These are phyloP conservation scores for Anthopleura xanthogrammica DNA, from an alignment of 92 coral and sea anemone species.

Conservation along the genomic window DNA sequence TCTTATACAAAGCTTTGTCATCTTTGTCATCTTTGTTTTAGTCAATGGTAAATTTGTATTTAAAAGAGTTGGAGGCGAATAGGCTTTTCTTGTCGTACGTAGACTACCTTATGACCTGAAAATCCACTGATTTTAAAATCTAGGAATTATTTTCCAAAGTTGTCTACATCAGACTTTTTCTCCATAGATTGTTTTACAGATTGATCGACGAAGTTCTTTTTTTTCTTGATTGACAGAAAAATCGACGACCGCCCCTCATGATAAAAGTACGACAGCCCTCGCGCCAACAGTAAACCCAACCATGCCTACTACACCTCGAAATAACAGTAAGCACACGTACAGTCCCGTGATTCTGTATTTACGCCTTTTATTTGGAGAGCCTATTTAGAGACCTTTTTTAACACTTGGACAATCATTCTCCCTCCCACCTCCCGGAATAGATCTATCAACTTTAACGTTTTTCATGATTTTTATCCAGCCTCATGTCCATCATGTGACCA, in stretches of 20 bases:
- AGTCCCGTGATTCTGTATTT: background rate
- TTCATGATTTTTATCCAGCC: background rate
- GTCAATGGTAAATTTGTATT: too few relatives aligned
- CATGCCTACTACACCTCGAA: background rate
- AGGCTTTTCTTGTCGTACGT: too few relatives aligned
- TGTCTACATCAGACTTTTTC: too few relatives aligned
- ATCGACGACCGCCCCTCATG: background rate
- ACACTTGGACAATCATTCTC: too few relatives aligned
- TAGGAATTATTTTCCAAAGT: too few relatives aligned
- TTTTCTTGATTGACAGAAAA: background rate
- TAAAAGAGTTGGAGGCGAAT: too few relatives aligned
- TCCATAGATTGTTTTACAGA: background rate
- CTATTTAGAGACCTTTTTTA: too few relatives aligned
- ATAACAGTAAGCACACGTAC: background rate
- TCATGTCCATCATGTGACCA: constrained; percentile 9
- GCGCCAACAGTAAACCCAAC: background rate
- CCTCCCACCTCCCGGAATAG: background rate
- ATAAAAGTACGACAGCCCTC: background rate
- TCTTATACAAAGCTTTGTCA: background rate
- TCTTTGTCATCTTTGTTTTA: background rate
- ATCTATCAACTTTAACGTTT: background rate
- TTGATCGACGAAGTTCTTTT: background rate
- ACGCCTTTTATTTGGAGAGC: too few relatives aligned
- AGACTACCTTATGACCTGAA: too few relatives aligned
- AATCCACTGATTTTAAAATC: too few relatives aligned